Conservation (phyloP, 2,888 invertebrate genomes). For the Cyrtodaria siliqua region DNA sequence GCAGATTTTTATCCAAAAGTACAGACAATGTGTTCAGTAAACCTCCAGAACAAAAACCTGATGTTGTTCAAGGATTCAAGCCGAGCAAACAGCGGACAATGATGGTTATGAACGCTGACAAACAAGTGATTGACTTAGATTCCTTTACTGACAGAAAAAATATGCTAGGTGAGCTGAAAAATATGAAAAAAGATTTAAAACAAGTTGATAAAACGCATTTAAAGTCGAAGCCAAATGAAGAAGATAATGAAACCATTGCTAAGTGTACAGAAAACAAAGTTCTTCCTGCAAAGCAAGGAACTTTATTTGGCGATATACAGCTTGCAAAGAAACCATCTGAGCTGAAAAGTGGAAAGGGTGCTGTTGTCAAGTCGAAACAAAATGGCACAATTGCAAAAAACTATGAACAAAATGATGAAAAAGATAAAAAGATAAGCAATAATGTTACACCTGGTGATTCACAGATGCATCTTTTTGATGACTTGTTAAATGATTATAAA, state of each 20-base stretch:
- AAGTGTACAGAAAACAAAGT: not conserved
- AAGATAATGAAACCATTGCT: not conserved
- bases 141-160: conserved; percentile 60
- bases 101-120: conserved; percentile 54
- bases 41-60: conserved; percentile 7
- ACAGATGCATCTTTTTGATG: conserved; percentile 43
- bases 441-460: conserved; percentile 1
- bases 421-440: not conserved
- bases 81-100: conserved; percentile 31
- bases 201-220: conserved; percentile 18
- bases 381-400: not conserved
- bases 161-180: conserved; percentile 62
- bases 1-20: conserved; percentile 49
- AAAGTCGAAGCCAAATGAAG: not conserved
- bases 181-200: conserved; percentile 62
- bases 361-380: not conserved
- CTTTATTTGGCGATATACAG: conserved; percentile 51
- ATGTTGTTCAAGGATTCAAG: conserved; percentile 19
- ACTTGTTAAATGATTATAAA: conserved; percentile 31
- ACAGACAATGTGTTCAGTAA: conserved; percentile 37
- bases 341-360: conserved; percentile 17
- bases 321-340: conserved; percentile 52
- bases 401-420: not conserved
- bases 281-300: conserved; percentile 3
- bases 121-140: conserved; percentile 60